Percentiles rank a stretch among this genome's conserved stretches.
Evolutionary conservation across 2,797 vertebrate genomes (phyloP).

Genomic region (Danio aesculapii): DNA sequence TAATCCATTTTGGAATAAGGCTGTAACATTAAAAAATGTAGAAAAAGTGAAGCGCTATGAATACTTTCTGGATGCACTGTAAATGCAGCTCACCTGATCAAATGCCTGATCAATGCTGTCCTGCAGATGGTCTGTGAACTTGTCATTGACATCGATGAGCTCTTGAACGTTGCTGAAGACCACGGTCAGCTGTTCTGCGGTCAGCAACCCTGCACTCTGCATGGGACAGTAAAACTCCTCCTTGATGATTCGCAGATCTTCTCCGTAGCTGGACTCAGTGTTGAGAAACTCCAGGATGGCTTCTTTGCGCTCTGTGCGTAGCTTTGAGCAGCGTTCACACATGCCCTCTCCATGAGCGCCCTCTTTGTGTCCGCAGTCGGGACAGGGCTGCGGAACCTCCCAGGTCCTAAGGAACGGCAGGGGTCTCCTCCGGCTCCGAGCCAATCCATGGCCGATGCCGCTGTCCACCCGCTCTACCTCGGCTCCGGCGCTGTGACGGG

Average conservation of each 20-base stretch:
- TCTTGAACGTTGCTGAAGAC: slow-evolving; percentile 92
- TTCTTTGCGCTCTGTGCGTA: slow-evolving; percentile 89
- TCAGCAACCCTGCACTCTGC: slow-evolving; percentile 87
- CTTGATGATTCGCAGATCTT: slow-evolving; percentile 89
- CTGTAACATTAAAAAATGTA: too few relatives aligned
- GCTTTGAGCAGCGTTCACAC: slow-evolving; percentile 87
- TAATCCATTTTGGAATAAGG: too few relatives aligned
- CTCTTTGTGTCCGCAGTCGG: slow-evolving; percentile 85
- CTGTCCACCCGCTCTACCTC: slow-evolving; percentile 90
- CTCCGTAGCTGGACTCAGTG: slow-evolving; percentile 89
- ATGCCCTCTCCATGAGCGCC: slow-evolving; percentile 80
- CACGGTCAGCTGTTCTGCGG: slow-evolving; percentile 84
- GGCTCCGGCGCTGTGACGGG: slow-evolving; percentile 56
- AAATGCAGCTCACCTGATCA: slow-evolving; percentile 81
- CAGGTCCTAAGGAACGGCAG: slow-evolving; percentile 83
- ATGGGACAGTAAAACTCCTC: slow-evolving; percentile 92
- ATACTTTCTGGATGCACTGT: too few relatives aligned
- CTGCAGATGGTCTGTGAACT: slow-evolving; percentile 88
- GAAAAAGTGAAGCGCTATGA: too few relatives aligned
- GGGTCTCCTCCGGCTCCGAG: slow-evolving; percentile 85
- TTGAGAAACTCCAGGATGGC: slow-evolving; percentile 91
- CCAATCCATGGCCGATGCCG: slow-evolving; percentile 86
- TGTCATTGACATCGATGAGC: slow-evolving; percentile 89
- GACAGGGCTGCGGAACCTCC: slow-evolving; percentile 87
- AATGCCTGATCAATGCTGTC: slow-evolving; percentile 89